These are phyloP conservation scores for Bombylius discolor DNA, from an alignment of 2,888 invertebrate genomes.

Conservation along the genomic window DNA sequence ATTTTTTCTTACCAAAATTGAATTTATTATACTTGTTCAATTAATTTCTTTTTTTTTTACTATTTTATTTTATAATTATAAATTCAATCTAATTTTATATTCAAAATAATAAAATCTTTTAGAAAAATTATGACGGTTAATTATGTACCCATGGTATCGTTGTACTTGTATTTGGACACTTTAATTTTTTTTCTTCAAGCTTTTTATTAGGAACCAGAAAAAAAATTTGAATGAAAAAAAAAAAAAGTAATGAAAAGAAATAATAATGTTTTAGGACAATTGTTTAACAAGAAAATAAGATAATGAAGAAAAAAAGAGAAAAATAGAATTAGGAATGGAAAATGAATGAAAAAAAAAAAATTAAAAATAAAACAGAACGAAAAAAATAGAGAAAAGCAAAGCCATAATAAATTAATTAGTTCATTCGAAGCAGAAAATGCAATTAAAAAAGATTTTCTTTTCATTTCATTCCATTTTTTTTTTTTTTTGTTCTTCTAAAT, in stretches of 20 bases:
- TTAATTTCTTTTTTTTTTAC: too few relatives aligned
- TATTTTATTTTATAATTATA: background rate
- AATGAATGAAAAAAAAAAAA: background rate
- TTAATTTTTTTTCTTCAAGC: too few relatives aligned
- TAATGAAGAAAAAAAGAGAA: too few relatives aligned
- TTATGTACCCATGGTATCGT: background rate
- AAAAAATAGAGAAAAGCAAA: conserved; percentile 6
- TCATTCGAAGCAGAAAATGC: conserved; percentile 26
- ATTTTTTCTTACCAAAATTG: too few relatives aligned
- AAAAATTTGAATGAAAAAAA: too few relatives aligned
- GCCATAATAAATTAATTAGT: conserved; percentile 35
- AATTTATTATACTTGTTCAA: too few relatives aligned
- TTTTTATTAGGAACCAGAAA: too few relatives aligned
- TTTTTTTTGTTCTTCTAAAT: conserved; percentile 11
- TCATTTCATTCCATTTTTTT: conserved; percentile 11
- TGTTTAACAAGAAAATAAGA: too few relatives aligned
- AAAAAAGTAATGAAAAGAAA: too few relatives aligned
- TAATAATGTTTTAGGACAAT: background rate
- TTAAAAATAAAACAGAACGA: background rate
- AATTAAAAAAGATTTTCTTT: conserved; percentile 24
- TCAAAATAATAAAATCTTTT: background rate
- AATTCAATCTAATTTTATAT: background rate
- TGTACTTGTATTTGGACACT: too few relatives aligned
- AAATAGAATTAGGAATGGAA: too few relatives aligned
- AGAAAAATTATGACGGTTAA: background rate